A percentile compares a stretch with the other conserved stretches of the same genome.
Evolutionary conservation across 2,888 invertebrate species (phyloP).

Genomic region (Trachelus tabidus): DNA sequence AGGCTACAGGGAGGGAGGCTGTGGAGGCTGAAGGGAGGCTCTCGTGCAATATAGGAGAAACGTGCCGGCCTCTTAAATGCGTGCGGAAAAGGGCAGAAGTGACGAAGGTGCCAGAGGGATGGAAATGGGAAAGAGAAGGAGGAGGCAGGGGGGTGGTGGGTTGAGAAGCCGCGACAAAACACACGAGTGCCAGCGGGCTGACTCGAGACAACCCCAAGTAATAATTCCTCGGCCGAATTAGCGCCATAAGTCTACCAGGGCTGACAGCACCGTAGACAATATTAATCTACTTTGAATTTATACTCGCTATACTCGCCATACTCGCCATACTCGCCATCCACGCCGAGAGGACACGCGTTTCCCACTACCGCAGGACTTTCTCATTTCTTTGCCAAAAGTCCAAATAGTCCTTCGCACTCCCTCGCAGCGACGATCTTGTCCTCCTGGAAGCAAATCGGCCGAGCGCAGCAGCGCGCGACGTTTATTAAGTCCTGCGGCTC

Average conservation of each 20-base stretch:
- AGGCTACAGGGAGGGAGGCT: no score
- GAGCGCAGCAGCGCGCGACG: conserved; percentile 16
- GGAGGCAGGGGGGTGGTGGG: no score
- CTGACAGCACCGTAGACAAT: conserved; percentile 62
- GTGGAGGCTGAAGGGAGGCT: no score
- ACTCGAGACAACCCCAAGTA: conserved; percentile 57
- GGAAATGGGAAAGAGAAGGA: no score
- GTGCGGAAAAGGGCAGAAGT: no score
- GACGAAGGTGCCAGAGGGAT: no score
- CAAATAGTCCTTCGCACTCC: no score
- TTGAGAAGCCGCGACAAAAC: neutral
- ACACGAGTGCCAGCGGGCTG: conserved; percentile 16
- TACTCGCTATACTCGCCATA: conserved; percentile 26
- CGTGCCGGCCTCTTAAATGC: no score
- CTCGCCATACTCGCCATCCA: conserved; percentile 32
- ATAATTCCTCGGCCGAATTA: conserved; percentile 63
- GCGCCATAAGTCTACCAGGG: conserved; percentile 62
- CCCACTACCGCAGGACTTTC: neutral
- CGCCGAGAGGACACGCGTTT: neutral
- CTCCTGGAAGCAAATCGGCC: neutral
- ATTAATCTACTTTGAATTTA: conserved; percentile 66
- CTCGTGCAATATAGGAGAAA: no score
- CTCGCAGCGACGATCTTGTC: no score
- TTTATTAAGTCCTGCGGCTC: conserved; percentile 62
- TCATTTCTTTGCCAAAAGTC: neutral